These are phyloP conservation scores for Hypomecis atomaria DNA, from an alignment of 2,888 invertebrate genomes.

Conservation along the genomic window DNA sequence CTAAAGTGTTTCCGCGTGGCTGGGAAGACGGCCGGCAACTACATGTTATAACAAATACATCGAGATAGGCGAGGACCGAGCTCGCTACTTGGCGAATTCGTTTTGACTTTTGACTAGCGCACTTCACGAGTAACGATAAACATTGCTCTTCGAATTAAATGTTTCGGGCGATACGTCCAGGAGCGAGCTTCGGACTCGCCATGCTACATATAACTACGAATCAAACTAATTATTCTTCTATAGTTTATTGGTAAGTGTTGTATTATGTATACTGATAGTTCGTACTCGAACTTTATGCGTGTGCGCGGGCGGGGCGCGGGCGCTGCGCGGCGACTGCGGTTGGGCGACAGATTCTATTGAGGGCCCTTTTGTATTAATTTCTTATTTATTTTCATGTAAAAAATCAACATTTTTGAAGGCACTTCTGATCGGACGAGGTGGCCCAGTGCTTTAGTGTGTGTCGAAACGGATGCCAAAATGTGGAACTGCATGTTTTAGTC, in stretches of 20 bases:
- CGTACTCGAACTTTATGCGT: slow-evolving; percentile 68
- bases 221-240: slow-evolving; percentile 84
- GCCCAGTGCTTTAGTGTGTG: slow-evolving; percentile 91
- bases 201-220: slow-evolving; percentile 83
- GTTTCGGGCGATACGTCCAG: slow-evolving; percentile 34
- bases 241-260: slow-evolving; percentile 82
- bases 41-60: slow-evolving; percentile 84
- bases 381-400: slow-evolving; percentile 88
- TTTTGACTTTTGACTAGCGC: slow-evolving; percentile 1
- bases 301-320: slow-evolving; percentile 67
- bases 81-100: slow-evolving; percentile 48
- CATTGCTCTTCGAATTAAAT: background rate
- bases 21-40: slow-evolving; percentile 74
- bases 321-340: slow-evolving; percentile 83
- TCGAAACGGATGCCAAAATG: slow-evolving; percentile 60
- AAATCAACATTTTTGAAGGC: slow-evolving; percentile 95
- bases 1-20: slow-evolving; percentile 68
- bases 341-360: slow-evolving; percentile 93
- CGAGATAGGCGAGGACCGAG: slow-evolving; percentile 65
- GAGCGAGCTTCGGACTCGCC: slow-evolving; percentile 56
- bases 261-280: slow-evolving; percentile 78
- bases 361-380: slow-evolving; percentile 93
- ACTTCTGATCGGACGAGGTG: slow-evolving; percentile 97
- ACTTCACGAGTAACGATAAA: background rate
- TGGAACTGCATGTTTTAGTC: slow-evolving; percentile 54